Evolutionary conservation across 2,888 invertebrate species (phyloP).

Genomic region (Pocota personata): DNA sequence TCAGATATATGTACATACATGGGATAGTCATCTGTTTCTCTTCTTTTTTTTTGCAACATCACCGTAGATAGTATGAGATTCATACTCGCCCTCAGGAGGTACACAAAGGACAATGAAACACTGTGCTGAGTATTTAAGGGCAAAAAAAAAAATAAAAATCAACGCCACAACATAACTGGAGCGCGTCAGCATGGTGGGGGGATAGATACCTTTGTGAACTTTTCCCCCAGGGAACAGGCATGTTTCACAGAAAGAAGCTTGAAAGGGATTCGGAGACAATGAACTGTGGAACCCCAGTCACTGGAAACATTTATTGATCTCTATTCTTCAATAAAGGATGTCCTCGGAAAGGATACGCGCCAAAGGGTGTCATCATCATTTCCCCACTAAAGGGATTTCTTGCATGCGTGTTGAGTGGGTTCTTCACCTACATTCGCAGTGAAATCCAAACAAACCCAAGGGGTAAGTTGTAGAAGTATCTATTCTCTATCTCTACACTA

Average conservation of each 20-base stretch:
- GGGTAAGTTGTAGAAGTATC: conserved; percentile 35
- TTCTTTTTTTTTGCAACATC: background rate
- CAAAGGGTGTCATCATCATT: conserved; percentile 64
- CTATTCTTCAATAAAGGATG: conserved; percentile 56
- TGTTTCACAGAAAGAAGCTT: background rate
- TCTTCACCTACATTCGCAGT: conserved; percentile 58
- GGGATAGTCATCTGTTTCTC: conserved; percentile 4
- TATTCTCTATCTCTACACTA: background rate
- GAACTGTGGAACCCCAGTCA: conserved; percentile 52
- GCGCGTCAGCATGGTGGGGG: background rate
- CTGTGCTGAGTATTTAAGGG: conserved; percentile 35
- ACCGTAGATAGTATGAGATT: conserved; percentile 21
- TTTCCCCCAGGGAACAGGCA: conserved; percentile 10
- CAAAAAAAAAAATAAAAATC: background rate
- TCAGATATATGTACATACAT: conserved; percentile 32
- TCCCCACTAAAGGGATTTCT: conserved; percentile 23
- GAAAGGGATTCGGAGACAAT: conserved; percentile 44
- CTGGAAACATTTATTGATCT: conserved; percentile 64
- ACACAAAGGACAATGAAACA: conserved; percentile 49
- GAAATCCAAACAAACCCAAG: conserved; percentile 41
- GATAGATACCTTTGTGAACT: conserved; percentile 39
- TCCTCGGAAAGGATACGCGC: conserved; percentile 38
- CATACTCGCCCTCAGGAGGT: conserved; percentile 23
- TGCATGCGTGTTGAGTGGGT: conserved; percentile 24
- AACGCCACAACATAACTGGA: conserved; percentile 18